Conservation (phyloP, 2,888 invertebrate species). For the Phragmatobia fuliginosa region DNA sequence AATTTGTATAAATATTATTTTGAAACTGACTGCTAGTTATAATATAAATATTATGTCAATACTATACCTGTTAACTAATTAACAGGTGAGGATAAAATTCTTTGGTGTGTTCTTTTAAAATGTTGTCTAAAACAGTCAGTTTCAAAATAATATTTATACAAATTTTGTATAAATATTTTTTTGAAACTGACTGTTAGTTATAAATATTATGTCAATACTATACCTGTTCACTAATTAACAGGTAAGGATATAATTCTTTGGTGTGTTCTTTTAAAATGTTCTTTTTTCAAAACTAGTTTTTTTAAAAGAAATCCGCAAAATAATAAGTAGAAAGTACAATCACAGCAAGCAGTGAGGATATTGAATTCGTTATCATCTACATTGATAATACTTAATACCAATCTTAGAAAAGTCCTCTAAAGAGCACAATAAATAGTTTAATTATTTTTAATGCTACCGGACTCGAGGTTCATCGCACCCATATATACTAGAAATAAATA, state of each 20-base stretch:
- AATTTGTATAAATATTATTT: not conserved
- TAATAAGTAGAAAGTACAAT: conserved; percentile 1
- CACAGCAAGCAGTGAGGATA: conserved; percentile 36
- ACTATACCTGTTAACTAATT: not conserved
- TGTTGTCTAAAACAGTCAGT: not conserved
- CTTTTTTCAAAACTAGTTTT: not conserved
- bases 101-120: not conserved
- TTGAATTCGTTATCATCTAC: conserved; percentile 55
- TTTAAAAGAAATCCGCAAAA: not conserved
- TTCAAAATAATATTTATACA: not conserved
- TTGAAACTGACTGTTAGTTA: no score
- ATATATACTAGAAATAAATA: not conserved
- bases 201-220: not conserved
- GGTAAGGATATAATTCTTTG: not conserved
- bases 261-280: not conserved
- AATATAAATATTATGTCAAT: not conserved
- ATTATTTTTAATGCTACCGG: conserved; percentile 36
- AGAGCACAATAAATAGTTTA: conserved; percentile 69
- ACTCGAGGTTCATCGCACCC: conserved; percentile 22
- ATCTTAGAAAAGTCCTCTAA: conserved; percentile 65
- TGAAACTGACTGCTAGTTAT: not conserved
- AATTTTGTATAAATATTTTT: no score
- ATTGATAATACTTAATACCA: conserved; percentile 68
- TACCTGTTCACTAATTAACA: not conserved
- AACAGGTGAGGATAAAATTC: not conserved